A percentile compares a stretch with the other conserved stretches of the same genome.
Conservation (phyloP, 2,797 vertebrate species). For the Labeo calbasu region DNA sequence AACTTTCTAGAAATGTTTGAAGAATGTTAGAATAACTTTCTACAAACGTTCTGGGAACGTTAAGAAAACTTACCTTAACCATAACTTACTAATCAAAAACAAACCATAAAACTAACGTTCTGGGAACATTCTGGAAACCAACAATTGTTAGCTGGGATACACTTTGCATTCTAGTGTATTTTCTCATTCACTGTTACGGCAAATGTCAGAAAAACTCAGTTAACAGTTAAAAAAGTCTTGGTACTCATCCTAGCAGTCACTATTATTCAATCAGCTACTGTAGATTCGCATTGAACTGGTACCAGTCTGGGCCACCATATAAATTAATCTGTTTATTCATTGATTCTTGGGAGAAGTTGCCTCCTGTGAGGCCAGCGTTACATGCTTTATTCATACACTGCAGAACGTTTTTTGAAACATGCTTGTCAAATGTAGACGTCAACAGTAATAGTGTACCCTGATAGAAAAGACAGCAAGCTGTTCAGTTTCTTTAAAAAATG, state of each 20-base stretch:
- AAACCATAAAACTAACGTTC: too few species aligned
- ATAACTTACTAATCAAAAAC: too few species aligned
- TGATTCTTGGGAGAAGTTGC: neutral
- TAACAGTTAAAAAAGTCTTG: neutral
- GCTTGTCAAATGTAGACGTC: neutral
- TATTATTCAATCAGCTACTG: neutral
- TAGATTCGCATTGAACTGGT: neutral
- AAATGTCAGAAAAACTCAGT: neutral
- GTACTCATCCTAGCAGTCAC: neutral
- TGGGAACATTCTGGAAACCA: too few species aligned
- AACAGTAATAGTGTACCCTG: neutral
- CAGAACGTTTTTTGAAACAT: neutral
- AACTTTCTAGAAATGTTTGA: too few species aligned
- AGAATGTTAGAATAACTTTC: too few species aligned
- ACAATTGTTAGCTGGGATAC: too few species aligned
- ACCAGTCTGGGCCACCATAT: neutral
- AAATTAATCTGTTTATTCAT: neutral
- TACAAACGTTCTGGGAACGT: too few species aligned
- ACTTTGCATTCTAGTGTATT: too few species aligned
- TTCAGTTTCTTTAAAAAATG: neutral
- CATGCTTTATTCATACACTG: neutral
- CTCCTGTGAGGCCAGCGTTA: neutral
- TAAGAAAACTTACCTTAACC: too few species aligned
- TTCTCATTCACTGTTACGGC: too few species aligned
- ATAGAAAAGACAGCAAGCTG: neutral